These are phyloP conservation scores for Heliconius sara DNA, from an alignment of 2,888 invertebrate species.

Conservation along the genomic window DNA sequence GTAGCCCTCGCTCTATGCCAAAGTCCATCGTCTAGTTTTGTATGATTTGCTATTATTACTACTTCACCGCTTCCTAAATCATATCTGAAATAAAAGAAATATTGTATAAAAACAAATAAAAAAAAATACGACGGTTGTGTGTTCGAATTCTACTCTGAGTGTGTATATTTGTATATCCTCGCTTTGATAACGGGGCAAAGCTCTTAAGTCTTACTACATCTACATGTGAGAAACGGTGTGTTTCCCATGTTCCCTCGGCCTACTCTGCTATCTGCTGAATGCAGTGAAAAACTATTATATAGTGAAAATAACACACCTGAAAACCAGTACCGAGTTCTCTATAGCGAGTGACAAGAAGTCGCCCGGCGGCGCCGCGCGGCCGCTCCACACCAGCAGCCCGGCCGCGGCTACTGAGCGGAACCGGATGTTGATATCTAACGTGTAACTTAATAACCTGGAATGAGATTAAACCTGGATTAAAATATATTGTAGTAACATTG, in stretches of 20 bases:
- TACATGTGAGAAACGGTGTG: too few relatives aligned
- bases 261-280: too few relatives aligned
- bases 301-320: slow-evolving; percentile 64
- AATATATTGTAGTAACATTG: not conserved
- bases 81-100: slow-evolving; percentile 83
- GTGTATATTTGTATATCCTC: too few relatives aligned
- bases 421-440: slow-evolving; percentile 94
- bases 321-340: slow-evolving; percentile 88
- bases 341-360: slow-evolving; percentile 95
- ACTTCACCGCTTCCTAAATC: slow-evolving; percentile 95
- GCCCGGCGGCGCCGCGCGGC: slow-evolving; percentile 83
- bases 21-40: slow-evolving; percentile 94
- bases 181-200: too few relatives aligned
- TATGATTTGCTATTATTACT: slow-evolving; percentile 91
- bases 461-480: not conserved
- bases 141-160: too few relatives aligned
- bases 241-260: too few relatives aligned
- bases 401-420: slow-evolving; percentile 88
- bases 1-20: slow-evolving; percentile 82
- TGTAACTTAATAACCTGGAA: slow-evolving; percentile 90
- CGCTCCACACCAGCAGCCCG: slow-evolving; percentile 94
- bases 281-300: too few relatives aligned
- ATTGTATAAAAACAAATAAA: not conserved
- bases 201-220: too few relatives aligned
- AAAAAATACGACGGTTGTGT: too few relatives aligned